phyloP scores from a whole-genome alignment of 2,888 invertebrate species.

The Nineta flava region DNA sequence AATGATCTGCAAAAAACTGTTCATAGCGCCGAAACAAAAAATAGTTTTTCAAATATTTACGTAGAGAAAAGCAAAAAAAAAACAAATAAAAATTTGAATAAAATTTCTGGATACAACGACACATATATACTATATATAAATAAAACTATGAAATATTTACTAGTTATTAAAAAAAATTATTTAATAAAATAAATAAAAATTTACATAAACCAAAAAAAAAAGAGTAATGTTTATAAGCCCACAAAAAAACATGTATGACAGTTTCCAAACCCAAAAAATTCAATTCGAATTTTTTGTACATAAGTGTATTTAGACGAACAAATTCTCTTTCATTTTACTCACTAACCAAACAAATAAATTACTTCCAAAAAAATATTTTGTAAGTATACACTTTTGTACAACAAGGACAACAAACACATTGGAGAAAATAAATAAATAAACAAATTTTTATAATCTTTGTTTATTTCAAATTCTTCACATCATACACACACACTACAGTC shows the following conservation, averaged over 20 bases:
- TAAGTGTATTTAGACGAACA: background rate
- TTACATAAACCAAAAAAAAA: background rate
- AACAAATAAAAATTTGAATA: background rate
- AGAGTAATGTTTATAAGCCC: background rate
- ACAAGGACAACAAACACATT: background rate
- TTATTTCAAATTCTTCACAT: background rate
- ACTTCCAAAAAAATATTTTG: background rate
- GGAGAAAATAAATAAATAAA: background rate
- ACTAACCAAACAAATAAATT: too few relatives aligned
- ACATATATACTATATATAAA: constrained; percentile 20
- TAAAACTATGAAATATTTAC: constrained; percentile 5
- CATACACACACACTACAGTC: too few relatives aligned
- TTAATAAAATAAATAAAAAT: background rate
- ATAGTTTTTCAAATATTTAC: constrained; percentile 3
- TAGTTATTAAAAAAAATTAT: constrained; percentile 5
- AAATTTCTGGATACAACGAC: constrained; percentile 27
- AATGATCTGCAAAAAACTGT: background rate
- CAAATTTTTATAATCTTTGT: background rate
- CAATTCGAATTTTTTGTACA: background rate
- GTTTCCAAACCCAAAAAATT: background rate
- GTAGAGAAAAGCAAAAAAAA: too few relatives aligned
- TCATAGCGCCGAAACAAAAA: constrained; percentile 7
- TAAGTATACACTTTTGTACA: background rate
- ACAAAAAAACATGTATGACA: background rate
- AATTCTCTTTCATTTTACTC: too few relatives aligned